These are phyloP conservation scores for Lerema accius DNA, from an alignment of 1,140 invertebrate genomes.

Conservation along the genomic window DNA sequence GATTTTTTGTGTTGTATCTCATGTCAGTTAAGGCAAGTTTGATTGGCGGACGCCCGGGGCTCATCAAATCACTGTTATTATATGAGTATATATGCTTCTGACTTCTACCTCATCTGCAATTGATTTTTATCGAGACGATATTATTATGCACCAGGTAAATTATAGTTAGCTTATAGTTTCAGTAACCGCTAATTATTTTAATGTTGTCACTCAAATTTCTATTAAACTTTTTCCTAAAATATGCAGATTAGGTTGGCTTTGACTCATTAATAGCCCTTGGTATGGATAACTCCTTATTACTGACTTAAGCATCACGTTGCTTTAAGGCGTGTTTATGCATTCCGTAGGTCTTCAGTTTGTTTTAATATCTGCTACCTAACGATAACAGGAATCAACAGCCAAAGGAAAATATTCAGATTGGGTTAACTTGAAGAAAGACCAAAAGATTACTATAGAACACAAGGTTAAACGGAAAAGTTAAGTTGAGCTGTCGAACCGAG, in stretches of 20 bases:
- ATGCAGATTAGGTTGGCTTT: too few relatives aligned
- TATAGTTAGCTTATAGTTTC: constrained; percentile 41
- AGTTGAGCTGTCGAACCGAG: constrained; percentile 64
- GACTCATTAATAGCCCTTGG: too few relatives aligned
- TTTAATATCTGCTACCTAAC: too few relatives aligned
- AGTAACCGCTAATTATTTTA: constrained; percentile 52
- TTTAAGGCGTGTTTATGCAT: too few relatives aligned
- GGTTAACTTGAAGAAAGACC: constrained; percentile 13
- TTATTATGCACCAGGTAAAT: constrained; percentile 59
- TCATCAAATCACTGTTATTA: constrained; percentile 61
- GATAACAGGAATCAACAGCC: too few relatives aligned
- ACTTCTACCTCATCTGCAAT: constrained; percentile 56
- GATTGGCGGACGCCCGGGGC: constrained; percentile 44
- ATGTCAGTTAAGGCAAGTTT: constrained; percentile 27
- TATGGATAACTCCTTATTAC: too few relatives aligned
- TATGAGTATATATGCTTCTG: constrained; percentile 49
- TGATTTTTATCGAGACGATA: constrained; percentile 73
- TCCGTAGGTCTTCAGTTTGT: too few relatives aligned
- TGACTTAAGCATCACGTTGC: too few relatives aligned
- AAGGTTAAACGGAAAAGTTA: constrained; percentile 59
- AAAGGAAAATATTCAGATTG: constrained; percentile 22
- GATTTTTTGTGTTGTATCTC: constrained; percentile 34
- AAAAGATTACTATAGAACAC: constrained; percentile 53
- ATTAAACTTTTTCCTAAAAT: too few relatives aligned
- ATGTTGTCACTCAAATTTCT: constrained; percentile 61